Evolutionary conservation across 1,140 invertebrate genomes (phyloP), one percentile per base, ranked within the genome.

Genomic region (Orius insidiosus): DNA sequence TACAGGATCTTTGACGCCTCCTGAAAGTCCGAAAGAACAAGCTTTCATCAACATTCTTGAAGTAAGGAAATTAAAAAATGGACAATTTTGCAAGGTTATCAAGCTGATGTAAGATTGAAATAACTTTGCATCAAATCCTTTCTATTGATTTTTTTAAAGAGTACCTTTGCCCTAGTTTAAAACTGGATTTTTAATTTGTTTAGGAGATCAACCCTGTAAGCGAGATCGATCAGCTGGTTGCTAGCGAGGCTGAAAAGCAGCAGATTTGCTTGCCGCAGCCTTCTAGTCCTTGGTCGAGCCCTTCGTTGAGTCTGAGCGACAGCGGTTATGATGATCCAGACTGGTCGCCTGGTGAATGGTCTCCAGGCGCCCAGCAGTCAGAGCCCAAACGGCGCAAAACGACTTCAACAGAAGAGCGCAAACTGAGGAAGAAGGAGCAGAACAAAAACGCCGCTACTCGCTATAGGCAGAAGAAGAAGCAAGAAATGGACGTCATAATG

Each of bases 391-490:
- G 55, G 56, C 14, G 46, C 53, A 48, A 40, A 34, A 32, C 33
- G 47, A 31, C 41, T 13, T 18, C 68, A 64, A 53, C 71, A 2
- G 80, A 85, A 58, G 81, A 85, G 54, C 78, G 79, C 48, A 76
- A 75, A 51, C 71, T 76, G 7, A 71, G 84, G 11, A 93, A 93
- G 63, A 90, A 90, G 63, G 83, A 90, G 57, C 89, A 94, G 60
- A 94, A 94, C 60, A 92, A 92, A 60, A 89, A 88, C 60, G 89
- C 89, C 0, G 89, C 89, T 1, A 88, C 85, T n/a, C 74, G 87
- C 31, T 93, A 94, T 62, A 72, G 89, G 10, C 72, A 81, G 58
- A 93, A 93, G 65, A 94, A 93, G 63, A 89, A 89, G 58, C 72
- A 74, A 14, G 86, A 94, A 63, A 73, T 85, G 45, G 78, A 82